phyloP scores from a whole-genome alignment of 1,140 invertebrate genomes.

The Tetranychus cinnabarinus region DNA sequence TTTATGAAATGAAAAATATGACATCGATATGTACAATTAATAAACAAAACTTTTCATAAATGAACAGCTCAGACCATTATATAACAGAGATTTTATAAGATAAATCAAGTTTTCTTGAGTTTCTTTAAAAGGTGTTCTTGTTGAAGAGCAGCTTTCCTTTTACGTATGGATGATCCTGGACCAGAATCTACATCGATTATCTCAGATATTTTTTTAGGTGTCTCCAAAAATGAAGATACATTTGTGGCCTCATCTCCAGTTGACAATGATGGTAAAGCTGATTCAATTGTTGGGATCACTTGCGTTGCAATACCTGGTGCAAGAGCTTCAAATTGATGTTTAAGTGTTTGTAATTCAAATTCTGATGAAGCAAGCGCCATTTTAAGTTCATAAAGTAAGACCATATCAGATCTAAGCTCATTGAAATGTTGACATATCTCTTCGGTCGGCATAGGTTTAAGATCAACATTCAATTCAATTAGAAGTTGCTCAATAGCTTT shows the following conservation, averaged over 20 bases:
- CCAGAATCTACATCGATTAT: slow-evolving; percentile 24
- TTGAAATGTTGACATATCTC: slow-evolving; percentile 81
- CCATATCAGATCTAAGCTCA: slow-evolving; percentile 83
- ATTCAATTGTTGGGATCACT: neutral
- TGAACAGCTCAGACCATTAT: no score
- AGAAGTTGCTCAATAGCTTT: slow-evolving; percentile 85
- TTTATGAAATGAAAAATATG: no score
- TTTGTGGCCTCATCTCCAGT: neutral
- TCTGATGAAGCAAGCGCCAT: slow-evolving; percentile 68
- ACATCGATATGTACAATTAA: no score
- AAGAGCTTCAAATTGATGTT: slow-evolving; percentile 66
- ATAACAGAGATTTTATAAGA: no score
- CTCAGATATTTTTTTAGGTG: slow-evolving; percentile 6
- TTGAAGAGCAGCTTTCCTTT: slow-evolving; percentile 9
- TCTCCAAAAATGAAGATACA: neutral
- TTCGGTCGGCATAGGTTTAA: slow-evolving; percentile 77
- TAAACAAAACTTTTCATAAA: no score
- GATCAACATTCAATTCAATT: slow-evolving; percentile 60
- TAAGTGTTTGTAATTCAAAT: slow-evolving; percentile 76
- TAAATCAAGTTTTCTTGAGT: slow-evolving; percentile 4
- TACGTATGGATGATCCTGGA: slow-evolving; percentile 2
- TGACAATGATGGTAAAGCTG: neutral
- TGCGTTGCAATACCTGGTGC: neutral
- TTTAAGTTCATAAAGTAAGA: slow-evolving; percentile 79
- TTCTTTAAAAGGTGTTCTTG: slow-evolving; percentile 7